Base-by-base conservation (phyloP, 2,797 vertebrate species). In the Enteromius radiatus region DNA sequence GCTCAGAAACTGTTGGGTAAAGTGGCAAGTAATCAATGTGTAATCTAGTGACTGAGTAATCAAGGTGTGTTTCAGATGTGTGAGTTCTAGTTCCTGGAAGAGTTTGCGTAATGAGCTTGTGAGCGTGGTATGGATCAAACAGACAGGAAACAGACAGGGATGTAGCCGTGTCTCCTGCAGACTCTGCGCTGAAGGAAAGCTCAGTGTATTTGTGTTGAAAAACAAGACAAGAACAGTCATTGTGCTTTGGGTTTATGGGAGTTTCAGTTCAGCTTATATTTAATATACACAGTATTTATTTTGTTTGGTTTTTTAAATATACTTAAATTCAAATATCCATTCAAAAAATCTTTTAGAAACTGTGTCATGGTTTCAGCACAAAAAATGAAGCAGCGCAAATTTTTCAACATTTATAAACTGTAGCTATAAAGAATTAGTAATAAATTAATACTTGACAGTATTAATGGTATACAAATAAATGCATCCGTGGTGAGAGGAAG, bases 21-120 rank as follows among this genome's bases (percentile, higher is more conserved):
- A 26, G 23, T 38, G 54, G 19, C 12, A 4, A 17, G 38, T 15
- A 28, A 19, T 76, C 33, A 36, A 26, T 78, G 64, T 38, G 45
- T 78, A 38, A 49, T 78, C 28, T 36, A 6, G 31, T 23, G 21
- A 59, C 61, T 78, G 14, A 38, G 63, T 54, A 54, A 43, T 69
- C 36, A 43, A 67, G 67, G 36, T 80, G 59, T 33, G 43, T 54
- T 65, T 78, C 21, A 78, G 43, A 26, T 38, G 54, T 76, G 56
- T 45, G 23, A 26, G 36, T 63, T 76, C n/a, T 23, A 77, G 26
- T 47, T 61, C 54, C n/a, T 61, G 23, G 56, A 77, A 65, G 43
- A 67, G 43, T 67, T 67, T 67, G n/a, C 38, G 31, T 67, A 78
- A 67, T 52, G 21, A 38, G 21, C 15, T 79, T 19, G 38, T 43